Evolutionary conservation across 2,888 invertebrate genomes (phyloP).

Genomic region (Brenthis hecate): DNA sequence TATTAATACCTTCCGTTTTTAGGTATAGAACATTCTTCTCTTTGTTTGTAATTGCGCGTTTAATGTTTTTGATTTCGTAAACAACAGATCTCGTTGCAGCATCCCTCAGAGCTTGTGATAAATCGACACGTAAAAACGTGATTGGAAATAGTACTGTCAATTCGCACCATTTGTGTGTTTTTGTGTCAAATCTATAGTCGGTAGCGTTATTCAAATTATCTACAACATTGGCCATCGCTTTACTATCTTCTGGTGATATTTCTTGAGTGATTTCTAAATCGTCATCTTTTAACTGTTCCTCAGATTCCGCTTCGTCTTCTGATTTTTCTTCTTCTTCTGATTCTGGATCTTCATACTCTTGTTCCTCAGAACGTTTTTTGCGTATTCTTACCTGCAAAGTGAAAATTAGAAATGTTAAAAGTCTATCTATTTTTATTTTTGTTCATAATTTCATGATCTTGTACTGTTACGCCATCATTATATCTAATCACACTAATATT

Average conservation of each 20-base stretch:
- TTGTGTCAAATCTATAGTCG: conserved; percentile 89
- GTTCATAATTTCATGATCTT: no score
- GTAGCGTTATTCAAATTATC: conserved; percentile 69
- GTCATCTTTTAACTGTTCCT: conserved; percentile 57
- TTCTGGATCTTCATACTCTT: conserved; percentile 86
- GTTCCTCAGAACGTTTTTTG: conserved; percentile 82
- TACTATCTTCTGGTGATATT: conserved; percentile 53
- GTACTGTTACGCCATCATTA: no score
- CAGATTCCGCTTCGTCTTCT: conserved; percentile 68
- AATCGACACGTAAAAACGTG: conserved; percentile 82
- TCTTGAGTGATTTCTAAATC: conserved; percentile 51
- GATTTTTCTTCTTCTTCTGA: conserved; percentile 82
- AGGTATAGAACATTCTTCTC: conserved; percentile 85
- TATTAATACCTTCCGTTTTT: conserved; percentile 98
- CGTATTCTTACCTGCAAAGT: conserved; percentile 70
- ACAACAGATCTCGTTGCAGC: conserved; percentile 88
- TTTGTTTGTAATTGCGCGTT: conserved; percentile 90
- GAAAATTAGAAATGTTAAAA: background rate
- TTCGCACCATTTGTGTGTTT: conserved; percentile 92
- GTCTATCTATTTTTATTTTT: background rate
- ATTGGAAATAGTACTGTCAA: conserved; percentile 87
- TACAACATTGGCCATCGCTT: conserved; percentile 67
- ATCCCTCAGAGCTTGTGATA: conserved; percentile 88
- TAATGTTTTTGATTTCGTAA: conserved; percentile 90
- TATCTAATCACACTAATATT: no score